These are phyloP conservation scores for Sorex araneus DNA, from an alignment of 2,113 vertebrate genomes.

Conservation along the genomic window DNA sequence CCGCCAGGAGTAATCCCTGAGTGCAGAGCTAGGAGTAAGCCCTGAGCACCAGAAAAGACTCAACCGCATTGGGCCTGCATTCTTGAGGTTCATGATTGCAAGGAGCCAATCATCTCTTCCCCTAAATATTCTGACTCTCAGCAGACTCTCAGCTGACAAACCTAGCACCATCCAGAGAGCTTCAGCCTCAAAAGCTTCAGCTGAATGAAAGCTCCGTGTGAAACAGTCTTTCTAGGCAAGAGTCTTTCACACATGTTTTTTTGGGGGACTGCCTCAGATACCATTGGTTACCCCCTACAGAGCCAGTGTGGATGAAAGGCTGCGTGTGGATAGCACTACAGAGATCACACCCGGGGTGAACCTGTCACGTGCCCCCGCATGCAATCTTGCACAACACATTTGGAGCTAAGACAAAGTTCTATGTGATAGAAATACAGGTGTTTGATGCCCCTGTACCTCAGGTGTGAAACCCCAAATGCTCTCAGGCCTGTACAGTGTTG, in stretches of 20 bases:
- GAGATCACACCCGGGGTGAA: not conserved
- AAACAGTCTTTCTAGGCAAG: not conserved
- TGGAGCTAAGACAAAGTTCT: not conserved
- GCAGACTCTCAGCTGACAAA: no score
- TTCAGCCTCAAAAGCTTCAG: not conserved
- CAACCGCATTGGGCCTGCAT: no score
- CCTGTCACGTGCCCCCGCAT: not conserved
- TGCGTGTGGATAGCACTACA: not conserved
- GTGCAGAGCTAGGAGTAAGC: no score
- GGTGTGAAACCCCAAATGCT: not conserved
- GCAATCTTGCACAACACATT: not conserved
- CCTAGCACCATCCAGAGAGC: not conserved
- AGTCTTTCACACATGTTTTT: not conserved
- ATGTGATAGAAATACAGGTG: not conserved
- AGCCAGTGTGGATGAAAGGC: not conserved
- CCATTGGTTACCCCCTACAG: not conserved
- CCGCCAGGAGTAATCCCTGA: no score
- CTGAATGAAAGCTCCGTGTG: not conserved
- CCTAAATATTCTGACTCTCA: no score
- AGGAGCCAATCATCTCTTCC: no score
- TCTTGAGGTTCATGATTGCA: no score
- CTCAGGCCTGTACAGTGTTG: not conserved
- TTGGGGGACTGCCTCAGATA: not conserved
- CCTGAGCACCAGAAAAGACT: no score
- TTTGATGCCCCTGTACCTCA: not conserved